Conservation (phyloP, 2,888 invertebrate species). For the Morpho deidamia region DNA sequence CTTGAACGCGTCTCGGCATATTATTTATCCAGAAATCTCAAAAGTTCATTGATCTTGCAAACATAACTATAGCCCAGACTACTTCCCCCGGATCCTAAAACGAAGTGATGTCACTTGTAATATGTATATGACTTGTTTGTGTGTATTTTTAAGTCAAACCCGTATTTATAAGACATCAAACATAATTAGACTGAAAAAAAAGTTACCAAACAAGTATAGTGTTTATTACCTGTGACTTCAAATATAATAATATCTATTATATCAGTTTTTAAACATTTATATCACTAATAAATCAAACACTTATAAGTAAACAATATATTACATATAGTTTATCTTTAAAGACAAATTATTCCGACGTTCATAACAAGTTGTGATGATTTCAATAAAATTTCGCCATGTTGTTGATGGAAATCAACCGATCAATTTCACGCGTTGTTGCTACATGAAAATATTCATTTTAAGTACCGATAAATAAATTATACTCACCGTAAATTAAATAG, state of each 20-base stretch:
- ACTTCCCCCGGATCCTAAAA: neutral
- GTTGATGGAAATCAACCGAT: conserved; percentile 53
- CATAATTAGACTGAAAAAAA: conserved; percentile 6
- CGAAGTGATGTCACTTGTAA: neutral
- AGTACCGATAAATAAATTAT: neutral
- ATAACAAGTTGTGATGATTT: conserved; percentile 13
- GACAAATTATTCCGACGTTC: neutral
- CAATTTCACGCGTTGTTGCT: conserved; percentile 32
- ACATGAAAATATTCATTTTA: conserved; percentile 1
- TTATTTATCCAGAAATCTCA: conserved; percentile 26
- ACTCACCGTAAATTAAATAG: neutral
- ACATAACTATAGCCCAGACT: neutral
- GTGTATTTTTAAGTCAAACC: conserved; percentile 1
- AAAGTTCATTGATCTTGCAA: conserved; percentile 23
- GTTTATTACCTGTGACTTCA: neutral
- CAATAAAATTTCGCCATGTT: conserved; percentile 48
- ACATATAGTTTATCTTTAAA: neutral
- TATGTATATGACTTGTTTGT: neutral
- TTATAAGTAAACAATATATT: neutral
- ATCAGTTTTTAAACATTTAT: neutral
- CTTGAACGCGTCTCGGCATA: conserved; percentile 61
- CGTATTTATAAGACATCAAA: neutral
- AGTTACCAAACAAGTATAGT: conserved; percentile 24
- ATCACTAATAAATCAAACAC: neutral
- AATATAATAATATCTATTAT: neutral